These are phyloP conservation scores for Polydesmus complanatus DNA, from an alignment of 2,888 invertebrate genomes.

Conservation along the genomic window DNA sequence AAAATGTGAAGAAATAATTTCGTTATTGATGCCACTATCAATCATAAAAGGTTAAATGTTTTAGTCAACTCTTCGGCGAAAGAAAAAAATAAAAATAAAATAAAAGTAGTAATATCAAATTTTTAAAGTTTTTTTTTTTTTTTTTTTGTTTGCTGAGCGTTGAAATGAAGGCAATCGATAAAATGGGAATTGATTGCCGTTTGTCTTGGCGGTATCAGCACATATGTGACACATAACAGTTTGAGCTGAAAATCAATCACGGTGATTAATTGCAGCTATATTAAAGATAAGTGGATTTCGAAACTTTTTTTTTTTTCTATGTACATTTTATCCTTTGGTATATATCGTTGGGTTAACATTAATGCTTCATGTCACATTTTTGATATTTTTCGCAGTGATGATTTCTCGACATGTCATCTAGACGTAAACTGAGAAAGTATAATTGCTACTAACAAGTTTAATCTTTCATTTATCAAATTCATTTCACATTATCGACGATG, in stretches of 20 bases:
- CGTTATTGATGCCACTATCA: no score
- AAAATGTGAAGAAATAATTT: no score
- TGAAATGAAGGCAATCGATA: background rate
- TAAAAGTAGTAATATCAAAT: no score
- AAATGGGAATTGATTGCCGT: background rate
- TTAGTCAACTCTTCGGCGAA: no score
- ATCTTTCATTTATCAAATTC: no score
- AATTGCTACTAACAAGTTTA: no score
- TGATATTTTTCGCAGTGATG: background rate
- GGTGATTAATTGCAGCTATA: background rate
- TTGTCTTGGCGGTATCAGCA: background rate
- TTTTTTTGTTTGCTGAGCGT: no score
- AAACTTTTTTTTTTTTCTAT: background rate
- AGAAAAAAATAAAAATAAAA: no score
- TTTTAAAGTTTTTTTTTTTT: no score
- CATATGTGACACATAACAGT: background rate
- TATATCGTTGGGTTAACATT: no score
- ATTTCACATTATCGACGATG: no score
- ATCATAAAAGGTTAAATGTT: no score
- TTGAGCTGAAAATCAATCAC: background rate
- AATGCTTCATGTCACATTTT: background rate
- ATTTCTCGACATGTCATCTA: background rate
- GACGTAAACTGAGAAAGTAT: background rate
- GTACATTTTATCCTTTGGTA: background rate
- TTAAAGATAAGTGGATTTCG: background rate